Evolutionary conservation across 2,113 vertebrate species (phyloP).

Genomic region (Riparia riparia): DNA sequence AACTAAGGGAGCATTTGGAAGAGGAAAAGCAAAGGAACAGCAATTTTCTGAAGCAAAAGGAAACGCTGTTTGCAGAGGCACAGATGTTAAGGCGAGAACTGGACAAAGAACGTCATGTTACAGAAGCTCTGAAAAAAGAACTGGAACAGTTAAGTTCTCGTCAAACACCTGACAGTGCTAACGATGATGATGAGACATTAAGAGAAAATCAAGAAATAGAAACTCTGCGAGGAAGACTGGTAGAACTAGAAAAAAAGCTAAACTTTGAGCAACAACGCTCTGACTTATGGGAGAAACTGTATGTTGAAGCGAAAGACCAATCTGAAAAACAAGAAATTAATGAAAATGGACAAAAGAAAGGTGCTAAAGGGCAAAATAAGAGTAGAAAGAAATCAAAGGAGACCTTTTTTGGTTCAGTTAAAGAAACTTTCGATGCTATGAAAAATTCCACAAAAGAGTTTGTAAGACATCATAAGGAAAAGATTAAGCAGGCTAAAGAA

Average conservation of each 20-base stretch:
- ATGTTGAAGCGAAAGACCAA: constrained; percentile 89
- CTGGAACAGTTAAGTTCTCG: constrained; percentile 75
- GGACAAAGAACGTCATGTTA: constrained; percentile 81
- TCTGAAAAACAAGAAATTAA: constrained; percentile 64
- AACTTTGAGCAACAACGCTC: constrained; percentile 95
- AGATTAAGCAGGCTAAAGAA: constrained; percentile 97
- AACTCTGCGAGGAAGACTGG: constrained; percentile 78
- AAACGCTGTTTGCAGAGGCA: constrained; percentile 82
- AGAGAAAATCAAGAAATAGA: constrained; percentile 75
- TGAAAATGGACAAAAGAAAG: constrained; percentile 60
- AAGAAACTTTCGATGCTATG: constrained; percentile 94
- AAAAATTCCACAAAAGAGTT: constrained; percentile 98
- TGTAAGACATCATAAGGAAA: constrained; percentile 96
- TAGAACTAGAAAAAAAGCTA: constrained; percentile 88
- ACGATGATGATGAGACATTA: not conserved
- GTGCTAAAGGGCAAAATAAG: constrained; percentile 78
- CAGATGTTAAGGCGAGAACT: constrained; percentile 84
- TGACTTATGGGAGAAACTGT: constrained; percentile 95
- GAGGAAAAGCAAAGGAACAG: constrained; percentile 82
- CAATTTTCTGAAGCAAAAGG: constrained; percentile 82
- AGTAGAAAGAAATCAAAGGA: constrained; percentile 82
- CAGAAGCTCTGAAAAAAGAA: constrained; percentile 80
- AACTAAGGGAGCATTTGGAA: constrained; percentile 85
- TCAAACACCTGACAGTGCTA: not conserved
- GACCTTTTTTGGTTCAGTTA: constrained; percentile 87